Percentiles rank a stretch among this genome's conserved stretches.
phyloP scores from a whole-genome alignment of 2,888 invertebrate genomes.

The Leptogaster cylindrica region DNA sequence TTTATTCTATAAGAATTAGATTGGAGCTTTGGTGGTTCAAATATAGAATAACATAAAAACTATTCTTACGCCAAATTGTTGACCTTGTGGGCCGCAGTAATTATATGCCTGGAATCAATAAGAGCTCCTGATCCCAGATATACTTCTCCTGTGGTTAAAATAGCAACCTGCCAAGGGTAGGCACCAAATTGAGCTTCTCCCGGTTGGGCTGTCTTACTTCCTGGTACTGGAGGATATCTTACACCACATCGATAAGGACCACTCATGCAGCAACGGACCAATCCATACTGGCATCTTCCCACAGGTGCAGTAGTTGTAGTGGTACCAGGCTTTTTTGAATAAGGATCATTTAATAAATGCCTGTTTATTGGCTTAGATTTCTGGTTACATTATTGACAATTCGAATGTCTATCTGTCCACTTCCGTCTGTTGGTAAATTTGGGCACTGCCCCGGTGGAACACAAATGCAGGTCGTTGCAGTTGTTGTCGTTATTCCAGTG shows the following conservation, averaged over 20 bases:
- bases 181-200: slow-evolving; percentile 72
- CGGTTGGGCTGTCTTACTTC: slow-evolving; percentile 56
- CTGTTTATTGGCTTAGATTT: too few species aligned
- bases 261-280: slow-evolving; percentile 55
- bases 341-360: too few species aligned
- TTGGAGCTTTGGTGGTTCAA: background rate
- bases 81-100: slow-evolving; percentile 78
- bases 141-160: slow-evolving; percentile 67
- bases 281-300: slow-evolving; percentile 53
- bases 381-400: slow-evolving; percentile 69
- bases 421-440: slow-evolving; percentile 61
- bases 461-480: slow-evolving; percentile 55
- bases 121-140: slow-evolving; percentile 78
- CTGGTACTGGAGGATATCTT: slow-evolving; percentile 57
- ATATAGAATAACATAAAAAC: background rate
- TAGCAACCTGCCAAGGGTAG: slow-evolving; percentile 76
- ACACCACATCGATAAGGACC: slow-evolving; percentile 58
- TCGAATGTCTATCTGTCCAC: slow-evolving; percentile 68
- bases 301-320: slow-evolving; percentile 46
- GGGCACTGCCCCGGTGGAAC: slow-evolving; percentile 59
- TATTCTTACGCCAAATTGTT: slow-evolving; percentile 67
- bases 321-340: background rate
- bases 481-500: slow-evolving; percentile 15
- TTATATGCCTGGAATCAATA: slow-evolving; percentile 70
- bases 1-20: slow-evolving; percentile 49